phyloP scores from a whole-genome alignment of 2,888 invertebrate species.

The Spisula solida region DNA sequence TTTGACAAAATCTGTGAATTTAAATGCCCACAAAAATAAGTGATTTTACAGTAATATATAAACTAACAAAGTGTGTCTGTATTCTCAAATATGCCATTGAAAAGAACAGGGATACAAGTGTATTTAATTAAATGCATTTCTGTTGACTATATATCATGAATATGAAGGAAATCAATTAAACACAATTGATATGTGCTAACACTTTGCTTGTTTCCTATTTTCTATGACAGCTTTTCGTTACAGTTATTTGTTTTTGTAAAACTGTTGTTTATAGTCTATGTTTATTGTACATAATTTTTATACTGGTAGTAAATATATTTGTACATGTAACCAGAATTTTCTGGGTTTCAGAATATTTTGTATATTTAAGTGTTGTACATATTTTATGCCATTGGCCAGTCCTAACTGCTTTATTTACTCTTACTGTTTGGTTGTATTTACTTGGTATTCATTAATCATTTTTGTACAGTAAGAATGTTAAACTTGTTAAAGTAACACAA shows the following conservation, averaged over 20 bases:
- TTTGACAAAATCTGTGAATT: background rate
- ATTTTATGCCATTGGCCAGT: background rate
- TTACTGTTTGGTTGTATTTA: background rate
- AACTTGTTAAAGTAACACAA: background rate
- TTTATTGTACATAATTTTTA: conserved; percentile 15
- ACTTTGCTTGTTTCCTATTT: background rate
- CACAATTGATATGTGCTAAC: background rate
- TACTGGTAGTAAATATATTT: background rate
- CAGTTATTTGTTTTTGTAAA: background rate
- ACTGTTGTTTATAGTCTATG: background rate
- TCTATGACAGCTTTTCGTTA: background rate
- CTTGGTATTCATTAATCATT: background rate
- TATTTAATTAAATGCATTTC: too few species aligned
- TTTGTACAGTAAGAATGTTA: background rate
- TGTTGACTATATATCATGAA: too few species aligned
- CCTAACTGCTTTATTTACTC: background rate
- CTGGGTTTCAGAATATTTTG: background rate
- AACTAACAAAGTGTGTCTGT: too few species aligned
- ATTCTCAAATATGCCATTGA: too few species aligned
- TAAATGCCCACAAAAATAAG: background rate
- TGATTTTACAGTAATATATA: background rate
- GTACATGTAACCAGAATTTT: conserved; percentile 9
- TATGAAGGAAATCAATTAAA: background rate
- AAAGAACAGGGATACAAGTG: too few species aligned
- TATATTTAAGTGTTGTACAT: background rate